phyloP scores from a whole-genome alignment of 2,888 invertebrate genomes.

The Troilus luridus region DNA sequence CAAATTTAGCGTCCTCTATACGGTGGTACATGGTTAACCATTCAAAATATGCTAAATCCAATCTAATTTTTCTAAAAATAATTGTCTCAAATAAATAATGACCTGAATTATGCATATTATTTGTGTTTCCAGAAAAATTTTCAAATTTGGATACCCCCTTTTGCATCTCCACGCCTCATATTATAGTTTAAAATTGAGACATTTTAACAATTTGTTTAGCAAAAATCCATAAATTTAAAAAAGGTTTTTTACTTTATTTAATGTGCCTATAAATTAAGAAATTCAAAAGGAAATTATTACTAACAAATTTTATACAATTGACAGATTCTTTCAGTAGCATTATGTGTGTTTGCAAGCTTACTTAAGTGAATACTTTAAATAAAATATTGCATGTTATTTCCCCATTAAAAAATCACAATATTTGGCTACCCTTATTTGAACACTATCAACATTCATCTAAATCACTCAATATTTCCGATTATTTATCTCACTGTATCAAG shows the following conservation, averaged over 20 bases:
- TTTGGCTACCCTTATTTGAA: not conserved
- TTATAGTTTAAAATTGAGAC: not conserved
- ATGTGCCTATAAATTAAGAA: not conserved
- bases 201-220: not conserved
- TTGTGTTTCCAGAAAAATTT: no score
- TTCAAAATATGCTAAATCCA: no score
- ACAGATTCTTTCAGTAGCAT: not conserved
- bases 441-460: not conserved
- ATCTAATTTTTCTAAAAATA: no score
- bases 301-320: not conserved
- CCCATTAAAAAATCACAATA: not conserved
- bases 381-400: not conserved
- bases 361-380: not conserved
- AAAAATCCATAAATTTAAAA: not conserved
- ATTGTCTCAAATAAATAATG: no score
- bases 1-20: no score
- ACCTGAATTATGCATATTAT: no score
- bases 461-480: not conserved
- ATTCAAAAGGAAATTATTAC: constrained; percentile 11
- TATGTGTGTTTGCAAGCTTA: constrained; percentile 5
- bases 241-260: not conserved
- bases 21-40: no score
- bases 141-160: no score
- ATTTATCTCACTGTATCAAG: not conserved
- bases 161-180: no score